phyloP scores from a whole-genome alignment of 2,888 invertebrate species.

The Ypsolopha scabrella region DNA sequence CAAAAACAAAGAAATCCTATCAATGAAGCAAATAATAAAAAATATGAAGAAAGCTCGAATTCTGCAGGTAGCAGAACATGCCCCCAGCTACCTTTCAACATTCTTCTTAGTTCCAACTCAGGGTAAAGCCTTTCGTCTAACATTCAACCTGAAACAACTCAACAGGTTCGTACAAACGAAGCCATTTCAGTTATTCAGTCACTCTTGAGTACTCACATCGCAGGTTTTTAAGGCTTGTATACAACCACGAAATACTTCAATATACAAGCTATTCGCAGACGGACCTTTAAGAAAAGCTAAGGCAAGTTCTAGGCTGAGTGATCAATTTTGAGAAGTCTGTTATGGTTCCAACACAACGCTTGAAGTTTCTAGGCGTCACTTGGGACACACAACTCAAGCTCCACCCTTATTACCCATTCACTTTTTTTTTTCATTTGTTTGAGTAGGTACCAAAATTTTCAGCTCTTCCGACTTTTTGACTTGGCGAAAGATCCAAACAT shows the following conservation, averaged over 20 bases:
- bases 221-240: slow-evolving; percentile 11
- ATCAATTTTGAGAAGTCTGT: slow-evolving; percentile 14
- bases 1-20: slow-evolving; percentile 4
- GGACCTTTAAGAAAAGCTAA: no score
- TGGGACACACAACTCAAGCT: no score
- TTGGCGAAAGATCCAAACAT: no score
- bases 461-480: no score
- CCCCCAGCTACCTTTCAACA: no score
- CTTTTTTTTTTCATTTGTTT: no score
- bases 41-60: slow-evolving; percentile 9
- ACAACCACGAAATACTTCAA: slow-evolving; percentile 8
- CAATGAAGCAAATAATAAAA: slow-evolving; percentile 9
- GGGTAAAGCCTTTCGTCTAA: slow-evolving; percentile 7
- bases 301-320: no score
- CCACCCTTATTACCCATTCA: no score
- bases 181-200: no score
- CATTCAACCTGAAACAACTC: slow-evolving; percentile 11
- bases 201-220: slow-evolving; percentile 12
- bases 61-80: slow-evolving; percentile 8
- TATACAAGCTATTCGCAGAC: slow-evolving; percentile 17
- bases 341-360: slow-evolving; percentile 9
- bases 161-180: slow-evolving; percentile 9
- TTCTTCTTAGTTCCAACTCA: slow-evolving; percentile 11
- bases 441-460: no score
- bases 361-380: slow-evolving; percentile 14